phyloP scores from a whole-genome alignment of 1,140 invertebrate species.

The Coptotermes formosanus region DNA sequence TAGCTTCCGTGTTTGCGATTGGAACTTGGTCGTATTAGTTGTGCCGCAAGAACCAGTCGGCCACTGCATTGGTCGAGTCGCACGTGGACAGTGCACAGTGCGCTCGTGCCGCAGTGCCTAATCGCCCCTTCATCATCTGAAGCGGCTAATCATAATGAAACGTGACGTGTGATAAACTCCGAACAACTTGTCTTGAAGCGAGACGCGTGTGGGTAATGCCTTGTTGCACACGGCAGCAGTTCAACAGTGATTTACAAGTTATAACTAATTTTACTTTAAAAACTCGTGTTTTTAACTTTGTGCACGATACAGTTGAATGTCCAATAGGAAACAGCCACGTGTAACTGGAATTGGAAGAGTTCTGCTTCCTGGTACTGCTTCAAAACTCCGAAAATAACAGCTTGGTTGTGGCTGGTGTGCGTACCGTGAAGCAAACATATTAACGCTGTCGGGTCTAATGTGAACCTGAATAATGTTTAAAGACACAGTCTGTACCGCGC shows the following conservation, averaged over 20 bases:
- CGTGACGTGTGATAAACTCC: neutral
- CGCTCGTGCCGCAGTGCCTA: neutral
- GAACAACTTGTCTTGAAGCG: neutral
- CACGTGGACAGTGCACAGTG: neutral
- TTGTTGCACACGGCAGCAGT: neutral
- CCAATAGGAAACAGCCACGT: neutral
- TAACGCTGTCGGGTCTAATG: too few species aligned
- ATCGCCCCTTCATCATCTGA: neutral
- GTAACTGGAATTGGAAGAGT: neutral
- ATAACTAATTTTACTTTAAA: neutral
- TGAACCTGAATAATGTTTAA: too few species aligned
- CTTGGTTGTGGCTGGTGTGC: too few species aligned
- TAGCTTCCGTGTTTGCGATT: too few species aligned
- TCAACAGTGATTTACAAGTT: neutral
- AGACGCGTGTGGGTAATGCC: neutral
- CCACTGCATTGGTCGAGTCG: neutral
- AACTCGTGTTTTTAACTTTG: too few species aligned
- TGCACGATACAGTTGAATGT: neutral
- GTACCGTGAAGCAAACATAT: too few species aligned
- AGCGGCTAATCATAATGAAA: neutral
- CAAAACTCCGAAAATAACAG: too few species aligned
- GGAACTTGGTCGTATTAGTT: too few species aligned
- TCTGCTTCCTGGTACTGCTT: too few species aligned
- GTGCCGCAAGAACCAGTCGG: neutral
- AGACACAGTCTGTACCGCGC: too few species aligned